phyloP scores from a whole-genome alignment of 2,113 vertebrate genomes.

The Tilapia sparmanii region DNA sequence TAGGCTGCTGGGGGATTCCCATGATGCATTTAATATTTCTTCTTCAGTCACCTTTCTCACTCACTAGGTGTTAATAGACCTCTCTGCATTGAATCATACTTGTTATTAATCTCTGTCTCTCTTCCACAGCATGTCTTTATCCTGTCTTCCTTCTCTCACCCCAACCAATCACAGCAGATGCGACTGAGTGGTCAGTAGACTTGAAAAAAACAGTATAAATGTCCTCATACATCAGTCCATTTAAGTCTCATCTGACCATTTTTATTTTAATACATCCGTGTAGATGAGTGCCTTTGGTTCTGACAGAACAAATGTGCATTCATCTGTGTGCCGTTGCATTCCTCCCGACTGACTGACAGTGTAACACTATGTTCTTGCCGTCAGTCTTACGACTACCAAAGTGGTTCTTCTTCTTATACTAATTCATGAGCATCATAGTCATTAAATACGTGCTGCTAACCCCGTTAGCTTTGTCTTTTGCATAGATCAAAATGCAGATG shows the following conservation, averaged over 20 bases:
- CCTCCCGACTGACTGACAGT: background rate
- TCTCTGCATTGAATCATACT: accelerated
- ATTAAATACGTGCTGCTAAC: accelerated
- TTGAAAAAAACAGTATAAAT: background rate
- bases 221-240: background rate
- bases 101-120: accelerated
- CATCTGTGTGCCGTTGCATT: accelerated
- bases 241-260: background rate
- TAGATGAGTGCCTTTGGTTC: background rate
- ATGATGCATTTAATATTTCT: too few species aligned
- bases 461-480: background rate
- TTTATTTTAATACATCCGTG: background rate
- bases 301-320: background rate
- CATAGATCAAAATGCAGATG: background rate
- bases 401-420: background rate
- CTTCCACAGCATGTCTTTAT: background rate
- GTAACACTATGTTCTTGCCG: background rate
- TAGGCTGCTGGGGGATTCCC: too few species aligned
- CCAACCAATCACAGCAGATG: background rate
- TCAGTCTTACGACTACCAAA: background rate
- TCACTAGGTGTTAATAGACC: accelerated
- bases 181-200: background rate
- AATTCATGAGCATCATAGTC: background rate
- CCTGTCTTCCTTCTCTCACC: background rate
- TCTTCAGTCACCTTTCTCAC: background rate